These are phyloP conservation scores for Drosophila biarmipes DNA, from an alignment of 1,140 invertebrate genomes.

Conservation along the genomic window DNA sequence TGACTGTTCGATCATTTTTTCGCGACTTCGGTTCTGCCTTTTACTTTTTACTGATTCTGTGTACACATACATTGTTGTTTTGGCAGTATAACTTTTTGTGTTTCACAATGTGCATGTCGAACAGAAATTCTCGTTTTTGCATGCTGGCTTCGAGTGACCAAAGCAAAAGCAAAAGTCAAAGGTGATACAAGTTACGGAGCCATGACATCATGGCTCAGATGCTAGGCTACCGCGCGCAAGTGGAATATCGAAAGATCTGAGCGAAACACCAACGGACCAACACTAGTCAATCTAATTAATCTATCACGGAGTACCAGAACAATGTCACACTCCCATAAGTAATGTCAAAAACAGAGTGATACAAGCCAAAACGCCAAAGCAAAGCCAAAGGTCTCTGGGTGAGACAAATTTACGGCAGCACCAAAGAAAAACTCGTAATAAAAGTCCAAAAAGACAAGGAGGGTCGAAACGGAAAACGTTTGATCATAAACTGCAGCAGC, in stretches of 20 bases:
- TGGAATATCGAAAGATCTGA: slow-evolving; percentile 32
- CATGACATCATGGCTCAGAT: slow-evolving; percentile 68
- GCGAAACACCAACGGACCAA: slow-evolving; percentile 1
- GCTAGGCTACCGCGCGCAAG: slow-evolving; percentile 40
- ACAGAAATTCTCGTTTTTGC: slow-evolving; percentile 59
- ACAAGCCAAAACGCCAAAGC: not conserved
- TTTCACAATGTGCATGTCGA: slow-evolving; percentile 53
- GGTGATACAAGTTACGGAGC: slow-evolving; percentile 58
- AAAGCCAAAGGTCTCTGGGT: slow-evolving; percentile 54
- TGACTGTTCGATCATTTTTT: slow-evolving; percentile 28
- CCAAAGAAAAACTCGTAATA: slow-evolving; percentile 14
- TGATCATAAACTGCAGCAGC: slow-evolving; percentile 51
- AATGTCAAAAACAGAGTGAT: slow-evolving; percentile 25
- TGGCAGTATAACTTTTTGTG: slow-evolving; percentile 41
- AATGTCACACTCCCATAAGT: slow-evolving; percentile 59
- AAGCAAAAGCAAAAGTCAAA: slow-evolving; percentile 52
- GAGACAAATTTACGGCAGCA: slow-evolving; percentile 52
- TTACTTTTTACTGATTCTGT: slow-evolving; percentile 52
- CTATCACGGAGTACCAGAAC: slow-evolving; percentile 38
- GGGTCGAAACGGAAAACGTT: slow-evolving; percentile 28
- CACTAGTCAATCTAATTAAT: slow-evolving; percentile 55
- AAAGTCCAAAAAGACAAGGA: slow-evolving; percentile 11
- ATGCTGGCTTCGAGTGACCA: slow-evolving; percentile 52
- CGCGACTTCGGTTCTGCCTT: slow-evolving; percentile 29
- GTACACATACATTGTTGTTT: slow-evolving; percentile 12